Evolutionary conservation across 2,888 invertebrate species (phyloP), one percentile per base, ranked within the genome.

Genomic region (Eupeodes latifasciatus): DNA sequence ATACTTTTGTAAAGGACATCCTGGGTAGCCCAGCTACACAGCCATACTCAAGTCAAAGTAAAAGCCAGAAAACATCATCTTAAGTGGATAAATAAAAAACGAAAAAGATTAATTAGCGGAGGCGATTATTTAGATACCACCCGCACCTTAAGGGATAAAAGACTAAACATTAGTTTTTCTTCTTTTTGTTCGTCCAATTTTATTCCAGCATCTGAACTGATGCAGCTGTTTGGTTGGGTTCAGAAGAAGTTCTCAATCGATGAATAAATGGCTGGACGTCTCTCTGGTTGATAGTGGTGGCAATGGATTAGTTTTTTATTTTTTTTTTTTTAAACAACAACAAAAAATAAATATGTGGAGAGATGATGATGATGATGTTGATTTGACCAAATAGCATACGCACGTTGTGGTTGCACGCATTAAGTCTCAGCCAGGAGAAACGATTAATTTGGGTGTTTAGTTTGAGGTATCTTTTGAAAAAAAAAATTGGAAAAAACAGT

Each of bases 91-190:
- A 61, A 81, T 77, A 66, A 57, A 57, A 69, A 81, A 44, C 57
- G 11, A 49, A 69, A 69, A 47, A 83, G 79, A 86, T 64, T 79
- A 79, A 79, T 79, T 79, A 79, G 71, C 62, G 79, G 77, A 62
- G 83, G 83, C 75, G 75, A 69, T 86, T 86, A 83, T 83, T 83
- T 76, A 55, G 83, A 83, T 82, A 82, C 82, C 83, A 86, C 85
- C 83, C 78, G 83, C 47, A 57, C 47, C 16, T 51, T 36, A 47
- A 72, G 44, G 27, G 40, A 47, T n/a, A 27, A 62, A 36, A 44
- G 19, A 62, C 51, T 55, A 53, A 74, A 81, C 55, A 71, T 44
- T 16, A 12, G 19, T 47, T 27, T 6, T 27, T 59, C 14, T 27
- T 12, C 6, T 40, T 40, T 5, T 40, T 40, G 5, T 40, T 40